Base-by-base conservation (phyloP, 2,797 vertebrate species). In the Leptoclinus maculatus region DNA sequence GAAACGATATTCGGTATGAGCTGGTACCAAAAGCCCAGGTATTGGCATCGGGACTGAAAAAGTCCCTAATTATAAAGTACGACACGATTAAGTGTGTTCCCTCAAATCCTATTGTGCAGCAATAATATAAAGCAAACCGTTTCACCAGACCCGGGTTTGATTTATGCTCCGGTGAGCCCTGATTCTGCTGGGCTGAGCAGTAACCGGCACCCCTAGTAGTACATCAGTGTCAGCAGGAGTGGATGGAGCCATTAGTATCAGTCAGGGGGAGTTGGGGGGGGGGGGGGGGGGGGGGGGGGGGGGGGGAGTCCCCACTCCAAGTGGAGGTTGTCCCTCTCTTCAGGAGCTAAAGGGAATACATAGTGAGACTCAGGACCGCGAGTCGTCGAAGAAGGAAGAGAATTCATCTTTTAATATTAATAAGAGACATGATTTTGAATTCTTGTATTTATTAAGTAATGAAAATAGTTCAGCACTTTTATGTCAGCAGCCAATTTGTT, bases 221-320 rank as follows among this genome's bases (percentile, higher is more conserved):
- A 85, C 76, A 91, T 93, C 90, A 91, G 78, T 93, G 89, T 88
- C 90, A 87, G 36, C 4, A 3, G 38, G 57, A 73, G 75, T 39
- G 67, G 76, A 83, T 74, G 58, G 32, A 74, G 88, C 69, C 80
- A 92, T 93, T 90, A 25, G 83, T 92, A 87, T 58, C 56, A 67
- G 82, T 78, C 78, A 68, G 51, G n/a, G 34, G 39, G 58, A 57
- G 59, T 23, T 49, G 14, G 10, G 7, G 16, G 21, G 5, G 2
- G 27, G 13, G 5, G 21, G 27, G 14, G n/a, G n/a, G n/a, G n/a
- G n/a, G n/a, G n/a, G 27, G 13, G 5, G 25, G 16, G 23, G 38
- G 34, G 41, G 43, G 59, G 29, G 62, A 57, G 65, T 60, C 5
- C 13, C 5, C 5, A 9, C n/a, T 43, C 4, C 29, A 21, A 41